Evolutionary conservation across 2,888 invertebrate genomes (phyloP).

Genomic region (Pachymerium ferrugineum): DNA sequence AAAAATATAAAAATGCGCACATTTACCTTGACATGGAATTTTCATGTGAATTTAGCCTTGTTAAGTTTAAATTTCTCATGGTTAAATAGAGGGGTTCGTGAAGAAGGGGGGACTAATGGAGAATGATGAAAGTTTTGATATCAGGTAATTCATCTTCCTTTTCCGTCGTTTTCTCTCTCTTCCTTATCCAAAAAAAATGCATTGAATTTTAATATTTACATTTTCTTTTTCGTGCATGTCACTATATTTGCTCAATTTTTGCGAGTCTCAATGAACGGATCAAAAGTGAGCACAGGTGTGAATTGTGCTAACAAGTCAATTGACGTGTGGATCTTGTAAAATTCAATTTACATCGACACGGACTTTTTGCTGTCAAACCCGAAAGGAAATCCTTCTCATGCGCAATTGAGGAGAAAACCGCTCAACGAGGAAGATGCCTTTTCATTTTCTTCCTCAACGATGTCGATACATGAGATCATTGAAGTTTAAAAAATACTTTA

Average conservation of each 20-base stretch:
- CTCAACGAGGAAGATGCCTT: constrained; percentile 1
- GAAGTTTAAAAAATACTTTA: not conserved
- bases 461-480: too few species aligned
- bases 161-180: too few species aligned
- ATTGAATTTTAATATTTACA: too few species aligned
- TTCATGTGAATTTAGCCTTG: constrained; percentile 4
- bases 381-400: not conserved
- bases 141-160: not conserved
- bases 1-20: not conserved
- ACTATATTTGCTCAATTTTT: too few species aligned
- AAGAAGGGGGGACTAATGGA: not conserved
- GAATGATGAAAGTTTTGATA: not conserved
- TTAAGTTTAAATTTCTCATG: not conserved
- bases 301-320: not conserved
- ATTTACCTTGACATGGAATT: constrained; percentile 10
- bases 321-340: not conserved
- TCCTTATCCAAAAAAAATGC: too few species aligned
- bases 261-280: not conserved
- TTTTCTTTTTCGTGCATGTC: too few species aligned
- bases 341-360: not conserved
- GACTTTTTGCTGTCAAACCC: not conserved
- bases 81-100: not conserved
- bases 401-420: not conserved
- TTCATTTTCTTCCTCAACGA: too few species aligned
- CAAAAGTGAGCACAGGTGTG: constrained; percentile 13